Evolutionary conservation across 2,888 invertebrate species (phyloP).

Genomic region (Eledone cirrhosa): DNA sequence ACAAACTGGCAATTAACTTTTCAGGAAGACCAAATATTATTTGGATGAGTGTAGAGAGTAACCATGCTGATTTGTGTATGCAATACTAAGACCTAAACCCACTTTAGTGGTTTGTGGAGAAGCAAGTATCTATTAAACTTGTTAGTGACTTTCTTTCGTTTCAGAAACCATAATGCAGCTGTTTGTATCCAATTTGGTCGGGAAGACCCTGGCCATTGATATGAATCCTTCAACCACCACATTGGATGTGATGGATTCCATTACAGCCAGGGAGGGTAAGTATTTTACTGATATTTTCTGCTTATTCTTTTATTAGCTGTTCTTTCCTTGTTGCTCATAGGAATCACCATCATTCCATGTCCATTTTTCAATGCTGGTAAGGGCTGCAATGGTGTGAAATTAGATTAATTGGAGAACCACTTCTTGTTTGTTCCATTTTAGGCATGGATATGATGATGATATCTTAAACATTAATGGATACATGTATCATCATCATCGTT

Average conservation of each 20-base stretch:
- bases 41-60: too few relatives aligned
- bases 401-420: neutral
- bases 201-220: constrained; percentile 11
- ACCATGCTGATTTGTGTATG: too few relatives aligned
- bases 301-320: neutral
- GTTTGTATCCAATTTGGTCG: neutral
- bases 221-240: constrained; percentile 11
- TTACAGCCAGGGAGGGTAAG: constrained; percentile 16
- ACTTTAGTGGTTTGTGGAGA: too few relatives aligned
- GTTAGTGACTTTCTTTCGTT: too few relatives aligned
- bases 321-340: neutral
- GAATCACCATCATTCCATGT: neutral
- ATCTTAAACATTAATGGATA: too few relatives aligned
- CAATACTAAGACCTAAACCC: too few relatives aligned
- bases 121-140: too few relatives aligned
- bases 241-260: constrained; percentile 24
- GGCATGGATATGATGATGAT: neutral
- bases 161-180: constrained; percentile 2
- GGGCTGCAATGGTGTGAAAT: neutral
- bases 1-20: too few relatives aligned
- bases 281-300: neutral
- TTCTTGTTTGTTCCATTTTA: neutral
- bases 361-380: neutral
- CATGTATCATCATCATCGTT: too few relatives aligned
- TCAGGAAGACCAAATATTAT: too few relatives aligned